Conservation (phyloP, 2,113 vertebrate genomes). For the human (Homo sapiens) region DNA sequence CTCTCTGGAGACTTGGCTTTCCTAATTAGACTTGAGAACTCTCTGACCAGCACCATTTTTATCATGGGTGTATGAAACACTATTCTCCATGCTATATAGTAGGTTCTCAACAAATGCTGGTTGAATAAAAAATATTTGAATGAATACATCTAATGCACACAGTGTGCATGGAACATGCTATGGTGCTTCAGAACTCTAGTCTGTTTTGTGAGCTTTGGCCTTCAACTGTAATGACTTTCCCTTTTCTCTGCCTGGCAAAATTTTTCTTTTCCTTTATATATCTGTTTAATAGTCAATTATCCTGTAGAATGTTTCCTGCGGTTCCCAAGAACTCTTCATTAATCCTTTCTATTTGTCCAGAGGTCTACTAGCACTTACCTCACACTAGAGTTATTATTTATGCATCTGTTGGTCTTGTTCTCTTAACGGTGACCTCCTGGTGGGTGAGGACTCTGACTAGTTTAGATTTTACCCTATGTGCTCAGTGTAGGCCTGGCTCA, state of each 20-base stretch:
- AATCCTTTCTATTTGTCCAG: neutral
- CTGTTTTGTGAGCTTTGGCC: neutral
- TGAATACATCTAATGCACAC: neutral
- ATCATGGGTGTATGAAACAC: neutral
- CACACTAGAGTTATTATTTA: neutral
- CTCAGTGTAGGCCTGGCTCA: neutral
- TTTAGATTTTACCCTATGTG: neutral
- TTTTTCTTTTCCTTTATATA: neutral
- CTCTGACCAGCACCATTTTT: neutral
- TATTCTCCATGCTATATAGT: neutral
- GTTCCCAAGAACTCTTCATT: neutral
- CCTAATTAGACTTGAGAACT: neutral
- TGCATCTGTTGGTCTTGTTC: neutral
- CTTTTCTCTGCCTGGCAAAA: neutral
- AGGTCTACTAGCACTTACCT: neutral
- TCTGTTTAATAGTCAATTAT: neutral
- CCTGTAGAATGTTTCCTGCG: neutral
- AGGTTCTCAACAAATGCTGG: neutral
- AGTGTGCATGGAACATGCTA: neutral
- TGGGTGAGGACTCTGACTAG: neutral
- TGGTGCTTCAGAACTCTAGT: neutral
- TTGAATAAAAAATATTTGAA: neutral
- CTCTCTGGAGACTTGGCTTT: neutral
- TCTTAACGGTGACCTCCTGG: neutral
- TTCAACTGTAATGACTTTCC: neutral